Evolutionary conservation across 1,140 invertebrate species (phyloP).

Genomic region (Aleiodes sp.): DNA sequence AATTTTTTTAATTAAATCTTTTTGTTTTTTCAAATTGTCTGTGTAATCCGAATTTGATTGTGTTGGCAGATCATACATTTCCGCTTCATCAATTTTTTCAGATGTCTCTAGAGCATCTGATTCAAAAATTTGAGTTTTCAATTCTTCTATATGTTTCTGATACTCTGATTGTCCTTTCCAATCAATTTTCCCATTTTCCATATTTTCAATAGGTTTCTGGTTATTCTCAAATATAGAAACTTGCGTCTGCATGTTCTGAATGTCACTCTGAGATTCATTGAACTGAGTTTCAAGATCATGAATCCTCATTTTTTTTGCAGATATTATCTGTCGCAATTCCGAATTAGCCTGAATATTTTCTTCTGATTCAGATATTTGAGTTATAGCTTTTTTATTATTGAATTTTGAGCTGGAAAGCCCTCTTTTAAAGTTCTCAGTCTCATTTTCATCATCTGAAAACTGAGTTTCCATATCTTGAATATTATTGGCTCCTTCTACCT

Average conservation of each 20-base stretch:
- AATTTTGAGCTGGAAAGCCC: no score
- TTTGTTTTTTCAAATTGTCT: neutral
- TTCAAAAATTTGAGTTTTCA: neutral
- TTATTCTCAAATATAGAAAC: no score
- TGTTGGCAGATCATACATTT: constrained; percentile 7
- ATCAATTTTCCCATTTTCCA: neutral
- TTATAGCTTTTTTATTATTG: no score
- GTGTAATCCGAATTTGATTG: neutral
- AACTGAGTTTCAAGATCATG: neutral
- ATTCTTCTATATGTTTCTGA: constrained; percentile 6
- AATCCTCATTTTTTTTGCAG: no score
- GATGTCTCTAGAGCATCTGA: neutral
- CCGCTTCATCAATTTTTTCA: neutral
- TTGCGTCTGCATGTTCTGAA: no score
- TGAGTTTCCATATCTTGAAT: constrained; percentile 17
- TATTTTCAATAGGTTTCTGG: neutral
- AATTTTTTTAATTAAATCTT: neutral
- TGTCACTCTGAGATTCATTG: neutral
- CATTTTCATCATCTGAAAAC: neutral
- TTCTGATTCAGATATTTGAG: no score
- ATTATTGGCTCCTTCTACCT: neutral
- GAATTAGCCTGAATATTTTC: no score
- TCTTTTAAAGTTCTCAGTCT: no score
- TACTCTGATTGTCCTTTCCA: neutral
- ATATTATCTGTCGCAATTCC: no score